These are phyloP conservation scores for Pelagia noctiluca DNA, from an alignment of 30 jellyfish, hydroid and myxozoan species.

Conservation along the genomic window DNA sequence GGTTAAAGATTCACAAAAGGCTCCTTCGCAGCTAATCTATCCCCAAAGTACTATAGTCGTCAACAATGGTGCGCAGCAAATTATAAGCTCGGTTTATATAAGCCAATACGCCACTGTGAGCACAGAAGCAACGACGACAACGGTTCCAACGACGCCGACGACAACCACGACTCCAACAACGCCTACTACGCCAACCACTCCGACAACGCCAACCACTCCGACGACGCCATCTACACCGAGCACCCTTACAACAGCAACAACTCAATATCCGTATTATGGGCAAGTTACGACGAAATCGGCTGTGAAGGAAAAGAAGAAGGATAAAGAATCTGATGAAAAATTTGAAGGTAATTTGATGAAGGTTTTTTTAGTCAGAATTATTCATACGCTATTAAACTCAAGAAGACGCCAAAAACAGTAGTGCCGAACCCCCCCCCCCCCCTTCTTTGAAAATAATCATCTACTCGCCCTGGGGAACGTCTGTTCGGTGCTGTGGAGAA, in stretches of 20 bases:
- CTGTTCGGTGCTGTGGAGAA: no score
- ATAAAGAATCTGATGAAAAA: slow-evolving; percentile 56
- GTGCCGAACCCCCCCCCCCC: neutral
- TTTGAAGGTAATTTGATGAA: slow-evolving; percentile 49
- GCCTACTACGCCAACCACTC: slow-evolving; percentile 70
- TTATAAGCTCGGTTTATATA: slow-evolving; percentile 42
- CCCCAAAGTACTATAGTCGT: slow-evolving; percentile 38
- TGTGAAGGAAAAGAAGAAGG: slow-evolving; percentile 8
- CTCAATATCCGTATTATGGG: neutral
- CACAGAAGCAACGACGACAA: slow-evolving; percentile 58
- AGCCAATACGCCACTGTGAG: slow-evolving; percentile 26
- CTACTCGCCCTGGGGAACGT: no score
- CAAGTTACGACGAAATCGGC: neutral
- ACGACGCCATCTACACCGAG: slow-evolving; percentile 63
- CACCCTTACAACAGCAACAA: slow-evolving; percentile 38
- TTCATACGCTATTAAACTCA: neutral
- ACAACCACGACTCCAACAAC: slow-evolving; percentile 70
- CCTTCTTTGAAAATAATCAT: neutral
- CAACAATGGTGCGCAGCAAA: slow-evolving; percentile 55
- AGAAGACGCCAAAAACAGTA: neutral
- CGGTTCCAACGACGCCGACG: slow-evolving; percentile 59
- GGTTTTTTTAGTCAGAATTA: neutral
- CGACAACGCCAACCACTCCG: slow-evolving; percentile 76
- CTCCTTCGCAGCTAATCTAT: slow-evolving; percentile 18
- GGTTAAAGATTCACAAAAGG: neutral